These are phyloP conservation scores for Eufriesea mexicana DNA, from an alignment of 1,140 invertebrate species.

Conservation along the genomic window DNA sequence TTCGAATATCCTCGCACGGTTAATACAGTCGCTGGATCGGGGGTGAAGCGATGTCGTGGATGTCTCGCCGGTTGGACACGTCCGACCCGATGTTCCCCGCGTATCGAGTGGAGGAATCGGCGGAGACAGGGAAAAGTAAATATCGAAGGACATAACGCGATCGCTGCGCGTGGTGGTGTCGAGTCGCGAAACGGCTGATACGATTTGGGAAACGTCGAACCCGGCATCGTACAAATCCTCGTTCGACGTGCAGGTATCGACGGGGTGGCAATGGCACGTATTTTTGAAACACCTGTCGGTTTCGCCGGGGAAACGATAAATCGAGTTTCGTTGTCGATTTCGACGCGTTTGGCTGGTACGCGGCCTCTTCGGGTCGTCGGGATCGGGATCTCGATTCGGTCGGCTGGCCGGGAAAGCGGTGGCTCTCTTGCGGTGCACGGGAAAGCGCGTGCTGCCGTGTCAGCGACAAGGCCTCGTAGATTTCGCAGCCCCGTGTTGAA, in stretches of 20 bases:
- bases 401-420: too few species aligned
- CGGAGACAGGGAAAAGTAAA: neutral
- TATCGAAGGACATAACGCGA: neutral
- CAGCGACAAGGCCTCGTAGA: conserved; percentile 62
- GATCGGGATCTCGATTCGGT: neutral
- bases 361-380: conserved; percentile 8
- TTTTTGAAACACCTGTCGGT: conserved; percentile 43
- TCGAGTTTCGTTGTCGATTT: conserved; percentile 42
- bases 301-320: conserved; percentile 12
- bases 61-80: too few species aligned
- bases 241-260: neutral
- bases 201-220: conserved; percentile 28
- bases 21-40: neutral
- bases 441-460: conserved; percentile 30
- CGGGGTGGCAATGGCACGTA: neutral
- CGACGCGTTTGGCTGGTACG: neutral
- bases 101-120: too few species aligned
- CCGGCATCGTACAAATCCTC: neutral
- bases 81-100: too few species aligned
- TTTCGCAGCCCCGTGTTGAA: conserved; percentile 55
- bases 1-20: neutral
- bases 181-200: neutral
- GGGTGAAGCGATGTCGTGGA: too few species aligned
- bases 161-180: neutral
- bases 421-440: conserved; percentile 12